A percentile compares a stretch with the other conserved stretches of the same genome.
Evolutionary conservation across 2,113 vertebrate species (phyloP).

Genomic region (Pachyramphus minor): DNA sequence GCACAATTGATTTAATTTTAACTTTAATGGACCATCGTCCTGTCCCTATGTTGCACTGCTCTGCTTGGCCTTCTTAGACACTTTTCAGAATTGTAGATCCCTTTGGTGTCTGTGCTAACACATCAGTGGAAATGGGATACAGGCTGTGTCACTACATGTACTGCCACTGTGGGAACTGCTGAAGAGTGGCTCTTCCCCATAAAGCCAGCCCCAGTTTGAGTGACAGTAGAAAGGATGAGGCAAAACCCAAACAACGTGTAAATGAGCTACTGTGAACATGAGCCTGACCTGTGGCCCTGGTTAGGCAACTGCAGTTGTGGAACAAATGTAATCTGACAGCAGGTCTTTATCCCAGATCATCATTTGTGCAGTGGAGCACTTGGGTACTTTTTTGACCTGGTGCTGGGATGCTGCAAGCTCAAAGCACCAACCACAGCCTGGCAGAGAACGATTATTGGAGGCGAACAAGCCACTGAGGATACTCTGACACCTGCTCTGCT

Average conservation of each 20-base stretch:
- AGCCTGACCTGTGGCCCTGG: background rate
- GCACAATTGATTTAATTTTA: background rate
- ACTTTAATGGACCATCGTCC: background rate
- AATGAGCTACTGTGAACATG: background rate
- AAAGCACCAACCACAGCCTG: background rate
- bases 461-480: background rate
- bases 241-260: background rate
- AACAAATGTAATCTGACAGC: conserved; percentile 5
- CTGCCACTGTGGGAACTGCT: background rate
- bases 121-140: background rate
- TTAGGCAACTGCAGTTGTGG: background rate
- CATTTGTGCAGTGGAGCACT: background rate
- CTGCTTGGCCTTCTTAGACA: background rate
- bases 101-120: background rate
- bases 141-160: background rate
- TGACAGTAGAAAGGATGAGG: background rate
- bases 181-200: background rate
- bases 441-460: background rate
- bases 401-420: background rate
- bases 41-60: background rate
- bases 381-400: background rate
- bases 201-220: background rate
- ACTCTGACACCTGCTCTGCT: background rate
- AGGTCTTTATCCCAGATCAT: background rate
- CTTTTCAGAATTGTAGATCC: background rate